A percentile compares a stretch with the other conserved stretches of the same genome.
These are phyloP conservation scores for Phocides pigmalion DNA, from an alignment of 1,140 invertebrate genomes.

Conservation along the genomic window DNA sequence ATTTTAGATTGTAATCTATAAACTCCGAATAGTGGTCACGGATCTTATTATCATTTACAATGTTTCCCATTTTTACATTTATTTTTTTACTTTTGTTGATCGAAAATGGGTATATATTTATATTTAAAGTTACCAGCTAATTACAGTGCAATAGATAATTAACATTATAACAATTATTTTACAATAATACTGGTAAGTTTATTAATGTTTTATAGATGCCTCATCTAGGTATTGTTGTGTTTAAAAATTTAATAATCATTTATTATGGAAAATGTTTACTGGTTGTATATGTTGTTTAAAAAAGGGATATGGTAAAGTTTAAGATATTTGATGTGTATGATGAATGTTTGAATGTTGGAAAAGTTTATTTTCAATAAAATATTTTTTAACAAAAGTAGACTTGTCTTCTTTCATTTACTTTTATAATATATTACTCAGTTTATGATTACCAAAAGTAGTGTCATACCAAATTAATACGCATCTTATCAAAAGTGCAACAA, in stretches of 20 bases:
- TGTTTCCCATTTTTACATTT: not conserved
- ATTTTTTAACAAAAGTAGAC: no score
- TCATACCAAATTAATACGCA: not conserved
- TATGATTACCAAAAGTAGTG: not conserved
- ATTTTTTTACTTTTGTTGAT: not conserved
- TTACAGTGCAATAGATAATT: conserved; percentile 16
- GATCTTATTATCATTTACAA: not conserved
- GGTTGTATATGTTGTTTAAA: no score
- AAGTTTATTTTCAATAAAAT: no score
- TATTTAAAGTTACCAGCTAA: conserved; percentile 8
- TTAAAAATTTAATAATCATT: not conserved
- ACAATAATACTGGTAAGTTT: no score
- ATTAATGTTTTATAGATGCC: conserved; percentile 4
- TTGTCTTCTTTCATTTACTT: not conserved
- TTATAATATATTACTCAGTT: not conserved
- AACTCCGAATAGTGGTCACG: not conserved
- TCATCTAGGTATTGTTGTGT: not conserved
- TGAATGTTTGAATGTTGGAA: no score
- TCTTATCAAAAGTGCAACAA: not conserved
- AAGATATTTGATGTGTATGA: no score
- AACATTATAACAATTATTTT: not conserved
- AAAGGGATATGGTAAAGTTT: no score
- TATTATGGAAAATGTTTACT: no score
- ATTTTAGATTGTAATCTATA: not conserved
- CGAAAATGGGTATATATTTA: not conserved